Evolutionary conservation across 1,140 invertebrate species (phyloP).

Genomic region (Cataglyphis hispanica): DNA sequence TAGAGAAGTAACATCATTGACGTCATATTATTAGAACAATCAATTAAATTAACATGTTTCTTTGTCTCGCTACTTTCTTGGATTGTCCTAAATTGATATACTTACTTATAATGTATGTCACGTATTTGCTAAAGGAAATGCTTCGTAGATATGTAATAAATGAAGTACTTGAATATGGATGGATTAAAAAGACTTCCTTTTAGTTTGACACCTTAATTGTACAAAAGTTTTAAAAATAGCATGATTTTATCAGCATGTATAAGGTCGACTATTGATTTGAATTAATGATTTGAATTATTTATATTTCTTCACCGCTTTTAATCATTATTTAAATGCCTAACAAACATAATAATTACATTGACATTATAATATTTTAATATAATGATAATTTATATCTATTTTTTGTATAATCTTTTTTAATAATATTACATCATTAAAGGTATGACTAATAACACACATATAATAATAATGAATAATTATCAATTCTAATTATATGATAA

Average conservation of each 20-base stretch:
- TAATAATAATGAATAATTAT: neutral
- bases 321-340: no score
- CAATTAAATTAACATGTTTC: slow-evolving; percentile 2
- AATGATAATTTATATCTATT: neutral
- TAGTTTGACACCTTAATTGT: slow-evolving; percentile 62
- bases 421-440: neutral
- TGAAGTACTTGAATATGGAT: slow-evolving; percentile 73
- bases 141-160: slow-evolving; percentile 69
- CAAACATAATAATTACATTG: neutral
- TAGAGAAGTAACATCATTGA: neutral
- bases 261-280: slow-evolving; percentile 56
- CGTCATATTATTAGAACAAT: neutral
- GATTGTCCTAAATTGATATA: slow-evolving; percentile 54
- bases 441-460: neutral
- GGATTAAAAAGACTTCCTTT: slow-evolving; percentile 70
- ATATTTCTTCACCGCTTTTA: neutral
- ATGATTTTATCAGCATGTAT: slow-evolving; percentile 21
- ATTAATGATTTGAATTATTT: neutral
- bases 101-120: slow-evolving; percentile 62
- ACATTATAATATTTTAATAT: neutral
- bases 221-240: slow-evolving; percentile 74
- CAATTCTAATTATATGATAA: neutral
- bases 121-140: slow-evolving; percentile 69
- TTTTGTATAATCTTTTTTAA: neutral
- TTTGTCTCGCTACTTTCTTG: slow-evolving; percentile 45